Conservation (phyloP, 2,797 vertebrate species). For the Siniperca scherzeri region DNA sequence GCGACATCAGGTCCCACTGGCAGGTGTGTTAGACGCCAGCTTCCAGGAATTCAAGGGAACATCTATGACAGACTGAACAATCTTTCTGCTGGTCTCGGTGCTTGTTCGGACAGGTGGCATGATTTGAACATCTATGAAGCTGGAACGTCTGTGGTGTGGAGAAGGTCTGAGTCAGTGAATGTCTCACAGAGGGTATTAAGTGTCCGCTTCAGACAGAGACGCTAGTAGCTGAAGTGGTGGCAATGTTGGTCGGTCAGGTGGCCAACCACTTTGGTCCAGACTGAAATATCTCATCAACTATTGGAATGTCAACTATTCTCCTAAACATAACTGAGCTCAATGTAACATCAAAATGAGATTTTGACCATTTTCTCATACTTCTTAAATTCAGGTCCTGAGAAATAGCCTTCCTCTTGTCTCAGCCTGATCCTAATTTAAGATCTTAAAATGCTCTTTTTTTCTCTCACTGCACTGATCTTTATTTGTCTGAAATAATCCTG, state of each 20-base stretch:
- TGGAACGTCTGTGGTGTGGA: not conserved
- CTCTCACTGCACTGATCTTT: too few species aligned
- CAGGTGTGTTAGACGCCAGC: not conserved
- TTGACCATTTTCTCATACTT: too few species aligned
- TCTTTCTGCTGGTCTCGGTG: not conserved
- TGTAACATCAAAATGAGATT: too few species aligned
- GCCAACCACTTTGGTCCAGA: not conserved
- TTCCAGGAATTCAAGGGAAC: slow-evolving; percentile 33
- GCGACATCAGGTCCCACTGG: slow-evolving; percentile 13
- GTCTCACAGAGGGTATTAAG: slow-evolving; percentile 1
- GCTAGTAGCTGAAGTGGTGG: not conserved
- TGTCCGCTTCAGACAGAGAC: not conserved
- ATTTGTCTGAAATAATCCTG: too few species aligned
- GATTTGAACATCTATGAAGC: slow-evolving; percentile 32
- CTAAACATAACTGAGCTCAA: too few species aligned
- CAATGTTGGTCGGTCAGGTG: not conserved
- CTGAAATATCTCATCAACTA: not conserved
- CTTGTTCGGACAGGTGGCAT: slow-evolving; percentile 22
- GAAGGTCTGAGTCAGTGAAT: slow-evolving; percentile 22
- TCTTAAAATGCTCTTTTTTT: too few species aligned
- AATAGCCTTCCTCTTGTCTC: too few species aligned
- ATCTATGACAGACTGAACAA: slow-evolving; percentile 9
- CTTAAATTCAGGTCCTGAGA: too few species aligned
- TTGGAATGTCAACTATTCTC: too few species aligned
- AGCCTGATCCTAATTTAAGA: too few species aligned